Evolutionary conservation across 2,797 vertebrate species (phyloP).

Genomic region (Salmo trutta): DNA sequence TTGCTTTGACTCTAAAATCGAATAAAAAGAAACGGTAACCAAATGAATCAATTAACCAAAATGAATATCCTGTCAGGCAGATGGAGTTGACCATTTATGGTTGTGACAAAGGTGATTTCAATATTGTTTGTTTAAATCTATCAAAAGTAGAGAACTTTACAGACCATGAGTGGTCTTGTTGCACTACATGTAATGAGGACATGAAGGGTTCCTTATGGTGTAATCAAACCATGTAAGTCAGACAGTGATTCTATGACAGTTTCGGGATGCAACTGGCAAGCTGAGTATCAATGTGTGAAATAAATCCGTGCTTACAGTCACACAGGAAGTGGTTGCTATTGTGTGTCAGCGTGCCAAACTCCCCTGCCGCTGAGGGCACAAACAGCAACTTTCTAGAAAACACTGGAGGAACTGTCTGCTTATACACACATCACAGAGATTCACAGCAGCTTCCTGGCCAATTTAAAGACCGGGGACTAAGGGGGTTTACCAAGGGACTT

Average conservation of each 20-base stretch:
- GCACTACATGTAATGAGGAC: too few relatives aligned
- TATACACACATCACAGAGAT: neutral
- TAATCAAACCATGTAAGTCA: too few relatives aligned
- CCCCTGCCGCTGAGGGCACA: neutral
- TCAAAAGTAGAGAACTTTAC: too few relatives aligned
- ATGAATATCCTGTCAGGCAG: too few relatives aligned
- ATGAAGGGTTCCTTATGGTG: too few relatives aligned
- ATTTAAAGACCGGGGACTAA: slow-evolving; percentile 27
- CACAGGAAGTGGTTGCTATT: neutral
- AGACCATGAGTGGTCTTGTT: too few relatives aligned
- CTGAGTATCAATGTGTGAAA: slow-evolving; percentile 33
- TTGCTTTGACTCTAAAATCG: too few relatives aligned
- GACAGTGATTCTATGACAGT: neutral
- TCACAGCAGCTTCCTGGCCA: slow-evolving; percentile 38
- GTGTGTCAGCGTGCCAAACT: slow-evolving; percentile 19
- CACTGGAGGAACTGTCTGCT: neutral
- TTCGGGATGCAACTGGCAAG: slow-evolving; percentile 36
- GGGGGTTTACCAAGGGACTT: slow-evolving; percentile 44
- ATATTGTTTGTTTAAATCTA: too few relatives aligned
- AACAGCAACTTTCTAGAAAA: slow-evolving; percentile 46
- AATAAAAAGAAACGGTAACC: too few relatives aligned
- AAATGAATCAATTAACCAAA: too few relatives aligned
- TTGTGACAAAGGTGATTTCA: too few relatives aligned
- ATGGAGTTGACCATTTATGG: too few relatives aligned
- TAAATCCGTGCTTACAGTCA: slow-evolving; percentile 65